Evolutionary conservation across 2,113 vertebrate genomes (phyloP).

Genomic region (Trachemys scripta): DNA sequence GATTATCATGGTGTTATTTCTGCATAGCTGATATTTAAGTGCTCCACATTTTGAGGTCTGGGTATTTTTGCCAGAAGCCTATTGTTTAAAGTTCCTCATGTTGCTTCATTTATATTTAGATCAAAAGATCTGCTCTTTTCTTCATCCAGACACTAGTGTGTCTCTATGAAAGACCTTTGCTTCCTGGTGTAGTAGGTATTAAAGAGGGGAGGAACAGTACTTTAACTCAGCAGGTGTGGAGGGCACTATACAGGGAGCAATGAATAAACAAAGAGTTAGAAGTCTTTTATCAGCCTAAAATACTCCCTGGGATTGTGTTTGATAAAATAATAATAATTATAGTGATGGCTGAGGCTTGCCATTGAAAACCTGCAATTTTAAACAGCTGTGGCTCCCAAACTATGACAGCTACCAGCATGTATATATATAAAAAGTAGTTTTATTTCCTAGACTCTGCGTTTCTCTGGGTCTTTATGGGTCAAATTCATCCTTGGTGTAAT

Average conservation of each 20-base stretch:
- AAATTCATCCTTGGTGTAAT: not conserved
- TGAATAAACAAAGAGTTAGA: constrained; percentile 75
- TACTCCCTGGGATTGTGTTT: constrained; percentile 67
- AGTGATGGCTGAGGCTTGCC: constrained; percentile 49
- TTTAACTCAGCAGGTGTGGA: constrained; percentile 60
- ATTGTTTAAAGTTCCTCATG: not conserved
- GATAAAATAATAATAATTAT: constrained; percentile 78
- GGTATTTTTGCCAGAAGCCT: not conserved
- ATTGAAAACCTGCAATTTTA: constrained; percentile 74
- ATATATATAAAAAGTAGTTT: constrained; percentile 1
- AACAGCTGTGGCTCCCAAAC: constrained; percentile 63
- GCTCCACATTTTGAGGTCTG: not conserved
- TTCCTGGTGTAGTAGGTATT: constrained; percentile 58
- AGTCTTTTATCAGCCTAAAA: constrained; percentile 73
- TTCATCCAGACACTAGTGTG: not conserved
- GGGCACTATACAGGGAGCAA: constrained; percentile 38
- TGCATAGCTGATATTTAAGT: not conserved
- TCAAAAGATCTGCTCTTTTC: not conserved
- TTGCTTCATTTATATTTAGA: constrained; percentile 24
- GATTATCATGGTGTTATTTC: rapidly evolving
- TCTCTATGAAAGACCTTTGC: constrained; percentile 45
- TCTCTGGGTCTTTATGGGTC: not conserved
- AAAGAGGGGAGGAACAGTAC: constrained; percentile 51
- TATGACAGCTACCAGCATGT: constrained; percentile 26
- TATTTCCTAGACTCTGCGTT: not conserved